Evolutionary conservation across 2,888 invertebrate species (phyloP).

Genomic region (Phorcus lineatus): DNA sequence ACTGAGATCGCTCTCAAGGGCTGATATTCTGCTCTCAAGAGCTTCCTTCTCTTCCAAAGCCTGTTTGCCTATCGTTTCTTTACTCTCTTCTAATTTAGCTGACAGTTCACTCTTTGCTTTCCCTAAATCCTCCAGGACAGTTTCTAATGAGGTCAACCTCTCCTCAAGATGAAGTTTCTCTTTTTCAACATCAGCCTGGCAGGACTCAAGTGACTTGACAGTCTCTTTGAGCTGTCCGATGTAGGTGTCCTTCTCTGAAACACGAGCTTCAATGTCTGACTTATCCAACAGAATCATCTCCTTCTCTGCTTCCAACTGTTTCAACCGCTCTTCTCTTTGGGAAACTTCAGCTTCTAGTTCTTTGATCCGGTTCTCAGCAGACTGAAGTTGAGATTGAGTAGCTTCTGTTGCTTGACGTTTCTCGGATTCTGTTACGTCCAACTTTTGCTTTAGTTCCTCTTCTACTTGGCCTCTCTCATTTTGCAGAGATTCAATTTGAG

Average conservation of each 20-base stretch:
- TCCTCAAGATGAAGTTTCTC: conserved; percentile 53
- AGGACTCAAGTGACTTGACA: conserved; percentile 33
- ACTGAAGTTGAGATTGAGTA: not conserved
- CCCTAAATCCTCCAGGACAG: conserved; percentile 43
- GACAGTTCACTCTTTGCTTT: conserved; percentile 49
- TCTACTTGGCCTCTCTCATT: conserved; percentile 39
- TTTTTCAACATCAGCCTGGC: conserved; percentile 42
- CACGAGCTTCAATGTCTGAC: not conserved
- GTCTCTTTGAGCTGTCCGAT: conserved; percentile 31
- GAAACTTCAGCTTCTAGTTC: conserved; percentile 15
- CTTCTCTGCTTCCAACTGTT: conserved; percentile 26
- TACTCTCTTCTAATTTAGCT: conserved; percentile 46
- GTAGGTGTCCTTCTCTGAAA: conserved; percentile 29
- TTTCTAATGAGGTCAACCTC: conserved; percentile 51
- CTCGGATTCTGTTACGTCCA: conserved; percentile 37
- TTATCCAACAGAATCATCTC: conserved; percentile 15
- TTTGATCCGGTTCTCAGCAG: conserved; percentile 24
- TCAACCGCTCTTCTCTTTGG: conserved; percentile 28
- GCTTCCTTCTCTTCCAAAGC: conserved; percentile 43
- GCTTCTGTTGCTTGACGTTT: conserved; percentile 22
- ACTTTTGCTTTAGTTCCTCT: conserved; percentile 41
- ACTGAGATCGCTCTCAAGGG: conserved; percentile 36
- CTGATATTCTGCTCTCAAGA: conserved; percentile 37
- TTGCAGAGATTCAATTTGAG: conserved; percentile 39
- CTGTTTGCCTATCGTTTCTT: conserved; percentile 43